These are phyloP conservation scores for Drosophila pseudotalamancana DNA, from an alignment of 2,888 invertebrate species.

Conservation along the genomic window DNA sequence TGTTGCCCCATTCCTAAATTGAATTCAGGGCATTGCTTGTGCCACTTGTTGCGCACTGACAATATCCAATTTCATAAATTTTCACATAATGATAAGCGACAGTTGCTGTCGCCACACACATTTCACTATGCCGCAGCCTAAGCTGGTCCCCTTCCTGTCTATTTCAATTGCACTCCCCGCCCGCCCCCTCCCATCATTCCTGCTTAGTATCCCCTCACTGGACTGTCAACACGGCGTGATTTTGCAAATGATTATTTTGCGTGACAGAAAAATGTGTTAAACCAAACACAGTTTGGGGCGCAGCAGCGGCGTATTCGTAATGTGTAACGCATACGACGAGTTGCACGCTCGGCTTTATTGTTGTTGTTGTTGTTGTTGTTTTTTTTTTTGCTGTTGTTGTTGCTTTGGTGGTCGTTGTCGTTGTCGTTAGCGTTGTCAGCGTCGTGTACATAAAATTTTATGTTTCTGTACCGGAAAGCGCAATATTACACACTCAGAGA, in stretches of 20 bases:
- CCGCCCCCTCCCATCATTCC: not conserved
- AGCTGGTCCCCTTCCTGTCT: constrained; percentile 15
- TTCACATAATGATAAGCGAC: constrained; percentile 57
- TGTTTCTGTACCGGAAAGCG: constrained; percentile 76
- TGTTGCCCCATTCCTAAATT: constrained; percentile 18
- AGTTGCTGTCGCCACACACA: constrained; percentile 44
- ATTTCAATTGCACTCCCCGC: not conserved
- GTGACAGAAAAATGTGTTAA: constrained; percentile 78
- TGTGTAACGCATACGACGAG: constrained; percentile 74
- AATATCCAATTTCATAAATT: constrained; percentile 57
- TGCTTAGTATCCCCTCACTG: not conserved
- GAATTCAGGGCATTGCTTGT: constrained; percentile 1
- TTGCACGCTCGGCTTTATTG: constrained; percentile 61
- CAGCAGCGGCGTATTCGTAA: constrained; percentile 47
- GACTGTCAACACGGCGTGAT: constrained; percentile 66
- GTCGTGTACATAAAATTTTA: constrained; percentile 75
- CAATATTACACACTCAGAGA: constrained; percentile 58
- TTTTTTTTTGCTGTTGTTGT: constrained; percentile 12
- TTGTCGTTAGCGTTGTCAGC: constrained; percentile 58
- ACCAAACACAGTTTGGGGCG: constrained; percentile 43
- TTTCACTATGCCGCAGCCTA: constrained; percentile 19
- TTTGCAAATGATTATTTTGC: constrained; percentile 79
- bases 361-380: constrained; percentile 20
- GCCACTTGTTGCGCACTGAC: constrained; percentile 46
- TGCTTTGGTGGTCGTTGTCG: constrained; percentile 20